These are phyloP conservation scores for Opisthocomus hoazin DNA, from an alignment of 2,113 vertebrate species.

Conservation along the genomic window DNA sequence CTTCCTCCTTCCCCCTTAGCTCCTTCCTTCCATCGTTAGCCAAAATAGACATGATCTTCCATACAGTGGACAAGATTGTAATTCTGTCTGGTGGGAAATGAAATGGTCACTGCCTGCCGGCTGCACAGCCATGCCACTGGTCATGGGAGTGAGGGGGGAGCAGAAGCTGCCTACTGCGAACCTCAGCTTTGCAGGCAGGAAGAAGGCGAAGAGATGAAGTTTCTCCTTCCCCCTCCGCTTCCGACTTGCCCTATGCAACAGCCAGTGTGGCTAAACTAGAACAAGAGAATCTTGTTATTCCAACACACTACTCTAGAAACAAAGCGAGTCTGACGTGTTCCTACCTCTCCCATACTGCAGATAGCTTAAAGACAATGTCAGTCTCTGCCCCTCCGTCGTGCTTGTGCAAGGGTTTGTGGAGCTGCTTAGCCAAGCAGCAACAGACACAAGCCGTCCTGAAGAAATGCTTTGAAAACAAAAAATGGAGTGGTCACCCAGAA, in stretches of 20 bases:
- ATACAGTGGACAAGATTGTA: not conserved
- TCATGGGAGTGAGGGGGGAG: not conserved
- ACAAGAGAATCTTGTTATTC: not conserved
- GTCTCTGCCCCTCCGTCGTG: not conserved
- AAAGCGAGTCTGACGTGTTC: not conserved
- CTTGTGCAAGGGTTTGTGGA: not conserved
- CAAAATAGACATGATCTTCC: constrained; percentile 31
- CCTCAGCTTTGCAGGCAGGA: not conserved
- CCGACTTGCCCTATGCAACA: not conserved
- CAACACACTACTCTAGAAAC: not conserved
- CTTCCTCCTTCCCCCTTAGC: not conserved
- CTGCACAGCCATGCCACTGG: not conserved
- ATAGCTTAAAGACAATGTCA: not conserved
- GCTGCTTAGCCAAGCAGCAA: not conserved
- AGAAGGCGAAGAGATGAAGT: not conserved
- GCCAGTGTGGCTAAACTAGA: not conserved
- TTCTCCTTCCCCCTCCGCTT: not conserved
- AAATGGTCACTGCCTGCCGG: not conserved
- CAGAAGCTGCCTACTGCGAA: not conserved
- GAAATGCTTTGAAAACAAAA: not conserved
- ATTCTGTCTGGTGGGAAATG: not conserved
- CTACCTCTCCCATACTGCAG: not conserved
- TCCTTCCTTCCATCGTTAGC: not conserved
- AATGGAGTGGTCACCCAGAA: not conserved
- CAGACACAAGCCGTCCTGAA: not conserved